Percentiles rank a stretch among this genome's conserved stretches.
Evolutionary conservation across 1,140 invertebrate genomes (phyloP).

Genomic region (Dendroctonus valens): DNA sequence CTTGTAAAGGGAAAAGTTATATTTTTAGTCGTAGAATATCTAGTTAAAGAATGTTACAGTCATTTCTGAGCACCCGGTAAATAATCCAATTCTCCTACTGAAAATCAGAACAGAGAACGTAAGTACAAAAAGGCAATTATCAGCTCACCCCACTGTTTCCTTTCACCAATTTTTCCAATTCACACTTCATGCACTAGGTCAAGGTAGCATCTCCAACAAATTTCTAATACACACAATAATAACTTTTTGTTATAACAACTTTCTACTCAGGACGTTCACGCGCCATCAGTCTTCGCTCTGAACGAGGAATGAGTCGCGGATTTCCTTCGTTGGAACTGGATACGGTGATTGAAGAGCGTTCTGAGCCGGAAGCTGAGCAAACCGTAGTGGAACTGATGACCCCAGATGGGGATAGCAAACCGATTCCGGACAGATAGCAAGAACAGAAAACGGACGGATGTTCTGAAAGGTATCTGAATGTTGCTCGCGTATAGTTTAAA

Average conservation of each 20-base stretch:
- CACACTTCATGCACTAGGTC: too few relatives aligned
- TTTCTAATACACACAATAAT: neutral
- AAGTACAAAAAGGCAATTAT: too few relatives aligned
- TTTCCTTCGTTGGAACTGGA: slow-evolving; percentile 74
- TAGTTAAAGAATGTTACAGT: too few relatives aligned
- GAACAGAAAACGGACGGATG: slow-evolving; percentile 35
- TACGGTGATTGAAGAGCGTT: slow-evolving; percentile 76
- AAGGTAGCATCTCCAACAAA: neutral
- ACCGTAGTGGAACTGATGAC: slow-evolving; percentile 55
- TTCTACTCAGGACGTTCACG: slow-evolving; percentile 46
- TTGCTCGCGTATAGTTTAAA: neutral
- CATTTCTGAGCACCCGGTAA: too few relatives aligned
- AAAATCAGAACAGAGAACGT: too few relatives aligned
- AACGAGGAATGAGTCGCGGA: slow-evolving; percentile 61
- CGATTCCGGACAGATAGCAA: slow-evolving; percentile 53
- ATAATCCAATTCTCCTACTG: too few relatives aligned
- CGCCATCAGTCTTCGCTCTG: slow-evolving; percentile 64
- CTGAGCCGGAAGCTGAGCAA: slow-evolving; percentile 64
- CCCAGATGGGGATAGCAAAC: slow-evolving; percentile 55
- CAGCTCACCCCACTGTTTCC: too few relatives aligned
- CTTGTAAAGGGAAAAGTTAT: too few relatives aligned
- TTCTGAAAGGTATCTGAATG: slow-evolving; percentile 36
- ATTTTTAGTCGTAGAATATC: too few relatives aligned
- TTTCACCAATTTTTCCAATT: too few relatives aligned
- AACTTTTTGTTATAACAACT: neutral